These are phyloP conservation scores for Bugulina stolonifera DNA, from an alignment of 2,888 invertebrate genomes.

Conservation along the genomic window DNA sequence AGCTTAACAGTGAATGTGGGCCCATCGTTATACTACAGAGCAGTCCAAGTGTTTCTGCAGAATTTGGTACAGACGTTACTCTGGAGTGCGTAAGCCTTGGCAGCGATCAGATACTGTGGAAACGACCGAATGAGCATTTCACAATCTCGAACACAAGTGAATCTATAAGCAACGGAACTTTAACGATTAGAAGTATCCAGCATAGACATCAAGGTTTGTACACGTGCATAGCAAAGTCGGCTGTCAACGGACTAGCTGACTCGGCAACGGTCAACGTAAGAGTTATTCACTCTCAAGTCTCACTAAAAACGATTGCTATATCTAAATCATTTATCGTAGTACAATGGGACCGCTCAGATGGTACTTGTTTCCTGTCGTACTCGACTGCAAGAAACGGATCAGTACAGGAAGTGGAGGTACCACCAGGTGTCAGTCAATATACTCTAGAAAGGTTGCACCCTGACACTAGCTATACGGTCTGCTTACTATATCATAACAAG, in stretches of 20 bases:
- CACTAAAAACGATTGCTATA: neutral
- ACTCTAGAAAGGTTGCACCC: neutral
- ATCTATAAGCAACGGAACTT: neutral
- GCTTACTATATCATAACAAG: conserved; percentile 1
- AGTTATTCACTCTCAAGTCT: neutral
- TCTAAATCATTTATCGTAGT: conserved; percentile 13
- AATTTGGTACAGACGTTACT: neutral
- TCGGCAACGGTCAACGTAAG: neutral
- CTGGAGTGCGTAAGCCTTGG: neutral
- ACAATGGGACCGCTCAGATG: neutral
- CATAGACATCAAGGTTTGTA: neutral
- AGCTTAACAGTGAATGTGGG: neutral
- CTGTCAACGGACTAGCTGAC: neutral
- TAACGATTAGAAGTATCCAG: neutral
- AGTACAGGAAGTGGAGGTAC: neutral
- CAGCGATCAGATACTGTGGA: neutral
- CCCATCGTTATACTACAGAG: neutral
- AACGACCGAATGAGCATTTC: neutral
- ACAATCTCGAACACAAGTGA: neutral
- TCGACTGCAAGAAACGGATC: neutral
- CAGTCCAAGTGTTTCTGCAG: neutral
- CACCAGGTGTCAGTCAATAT: neutral
- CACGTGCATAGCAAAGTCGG: neutral
- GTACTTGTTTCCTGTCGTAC: neutral
- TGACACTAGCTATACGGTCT: neutral